Evolutionary conservation across 2,888 invertebrate species (phyloP).

Genomic region (Lottia gigantea): DNA sequence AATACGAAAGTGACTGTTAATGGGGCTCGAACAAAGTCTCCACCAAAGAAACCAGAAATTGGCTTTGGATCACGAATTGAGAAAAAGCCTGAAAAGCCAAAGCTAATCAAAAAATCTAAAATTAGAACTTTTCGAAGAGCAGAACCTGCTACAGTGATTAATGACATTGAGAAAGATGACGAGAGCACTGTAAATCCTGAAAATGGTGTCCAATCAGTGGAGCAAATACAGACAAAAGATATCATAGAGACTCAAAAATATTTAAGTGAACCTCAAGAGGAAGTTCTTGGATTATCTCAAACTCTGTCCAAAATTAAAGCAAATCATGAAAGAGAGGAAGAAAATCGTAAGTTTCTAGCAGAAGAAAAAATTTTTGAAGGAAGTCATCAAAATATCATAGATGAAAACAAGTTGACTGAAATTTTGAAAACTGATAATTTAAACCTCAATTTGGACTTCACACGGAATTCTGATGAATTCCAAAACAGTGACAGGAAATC

Average conservation of each 20-base stretch:
- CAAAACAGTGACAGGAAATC: background rate
- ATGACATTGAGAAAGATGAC: slow-evolving; percentile 9
- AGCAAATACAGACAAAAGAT: background rate
- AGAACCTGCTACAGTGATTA: slow-evolving; percentile 6
- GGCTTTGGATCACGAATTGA: background rate
- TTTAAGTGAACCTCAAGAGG: slow-evolving; percentile 6
- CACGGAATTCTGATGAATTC: background rate
- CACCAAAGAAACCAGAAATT: background rate
- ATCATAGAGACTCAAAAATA: background rate
- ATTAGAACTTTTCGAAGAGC: background rate
- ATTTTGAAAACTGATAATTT: background rate
- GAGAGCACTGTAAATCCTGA: background rate
- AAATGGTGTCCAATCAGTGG: background rate
- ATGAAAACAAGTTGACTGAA: background rate
- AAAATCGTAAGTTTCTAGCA: background rate
- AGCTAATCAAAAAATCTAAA: background rate
- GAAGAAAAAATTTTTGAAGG: too few relatives aligned
- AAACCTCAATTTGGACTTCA: background rate
- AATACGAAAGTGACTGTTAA: background rate
- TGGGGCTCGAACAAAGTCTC: background rate
- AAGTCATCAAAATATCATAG: background rate
- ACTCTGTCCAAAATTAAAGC: background rate
- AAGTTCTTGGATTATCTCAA: background rate
- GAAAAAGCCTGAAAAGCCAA: background rate
- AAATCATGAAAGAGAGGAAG: background rate